Base-by-base conservation (phyloP, 2,888 invertebrate species). In the Aphrophora alni region DNA sequence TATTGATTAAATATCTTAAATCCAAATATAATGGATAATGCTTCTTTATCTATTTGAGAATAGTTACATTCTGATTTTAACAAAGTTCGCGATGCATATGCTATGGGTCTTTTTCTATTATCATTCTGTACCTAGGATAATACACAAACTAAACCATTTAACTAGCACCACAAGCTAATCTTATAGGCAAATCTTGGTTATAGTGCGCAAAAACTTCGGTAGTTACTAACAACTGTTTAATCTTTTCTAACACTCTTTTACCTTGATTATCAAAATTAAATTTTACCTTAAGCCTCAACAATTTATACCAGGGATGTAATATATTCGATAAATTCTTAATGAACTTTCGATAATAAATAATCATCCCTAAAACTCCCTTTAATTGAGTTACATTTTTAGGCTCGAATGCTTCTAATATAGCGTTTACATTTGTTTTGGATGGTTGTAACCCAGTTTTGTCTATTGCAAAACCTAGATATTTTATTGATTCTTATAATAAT, bases 81-180 rank as follows among this genome's bases (percentile, higher is more conserved):
- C n/a, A n/a, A n/a, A n/a, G n/a, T n/a, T n/a, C n/a, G n/a, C n/a
- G n/a, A n/a, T n/a, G n/a, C n/a, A n/a, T n/a, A n/a, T n/a, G n/a
- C n/a, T n/a, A n/a, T n/a, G 71, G 38, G 26, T 77, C 69, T 27
- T 77, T 77, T 27, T 77, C 78, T 33, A 78, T 24, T 70, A 21
- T n/a, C n/a, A n/a, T n/a, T n/a, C n/a, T n/a, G n/a, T n/a, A n/a
- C n/a, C n/a, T n/a, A n/a, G n/a, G n/a, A 69, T 69, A 78, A 71
- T 12, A 70, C 70, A 71, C 70, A 25, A 24, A 70, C 71, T 27
- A 78, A 21, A 7, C 71, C 78, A 38, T 77, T 51, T 21, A 27
- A 76, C 27, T 27, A 76, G 44, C 27, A 26, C 51, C 76, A 44
- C 44, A 44, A 25, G 69, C 1, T 33, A 77, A 70, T 0, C 28